Base-by-base conservation (phyloP, 2,888 invertebrate genomes). In the Calameuta pallipes region DNA sequence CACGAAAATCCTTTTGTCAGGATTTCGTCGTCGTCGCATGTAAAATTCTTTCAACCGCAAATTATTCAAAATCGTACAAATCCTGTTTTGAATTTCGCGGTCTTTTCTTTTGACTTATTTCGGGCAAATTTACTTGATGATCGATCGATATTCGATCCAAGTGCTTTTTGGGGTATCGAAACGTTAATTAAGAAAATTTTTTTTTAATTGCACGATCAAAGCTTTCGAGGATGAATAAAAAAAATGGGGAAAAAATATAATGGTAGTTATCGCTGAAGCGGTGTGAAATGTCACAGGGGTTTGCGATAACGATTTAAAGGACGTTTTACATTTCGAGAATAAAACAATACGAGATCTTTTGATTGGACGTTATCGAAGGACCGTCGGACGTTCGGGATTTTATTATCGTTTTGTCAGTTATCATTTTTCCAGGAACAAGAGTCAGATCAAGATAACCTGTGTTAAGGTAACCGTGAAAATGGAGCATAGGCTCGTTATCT, bases 321-420 rank as follows among this genome's bases (percentile, higher is more conserved):
- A 83, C 87, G 89, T 90, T 90, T 90, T 89, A 88, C 85, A 84
- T 84, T 86, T 86, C 88, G 88, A 86, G 87, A 85, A 84, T 82
- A 80, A 83, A 81, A 78, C 79, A 76, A 78, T 77, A 80, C 76
- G 80, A 78, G 74, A 75, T 76, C 75, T 80, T 78, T 73, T 74
- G 71, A 75, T 77, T 76, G 71, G 74, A 34, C 33, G 73, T 78
- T 80, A 78, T 87, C 87, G 86, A 86, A 87, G 83, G 80, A 82
- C 76, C 82, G 77, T 78, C 79, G 76, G 76, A 75, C 35, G 73
- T 77, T 78, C 76, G 69, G 34, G 69, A 75, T 79, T 82, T 86
- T 82, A 81, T 86, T 85, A 85, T 69, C 70, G 76, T 76, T 15
- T 41, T 41, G 1, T 11, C 11, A 0, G 15, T 41, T 41, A 41